Evolutionary conservation across 2,797 vertebrate genomes (phyloP), one percentile per base, ranked within the genome.

Genomic region (Benthosema pterotum): DNA sequence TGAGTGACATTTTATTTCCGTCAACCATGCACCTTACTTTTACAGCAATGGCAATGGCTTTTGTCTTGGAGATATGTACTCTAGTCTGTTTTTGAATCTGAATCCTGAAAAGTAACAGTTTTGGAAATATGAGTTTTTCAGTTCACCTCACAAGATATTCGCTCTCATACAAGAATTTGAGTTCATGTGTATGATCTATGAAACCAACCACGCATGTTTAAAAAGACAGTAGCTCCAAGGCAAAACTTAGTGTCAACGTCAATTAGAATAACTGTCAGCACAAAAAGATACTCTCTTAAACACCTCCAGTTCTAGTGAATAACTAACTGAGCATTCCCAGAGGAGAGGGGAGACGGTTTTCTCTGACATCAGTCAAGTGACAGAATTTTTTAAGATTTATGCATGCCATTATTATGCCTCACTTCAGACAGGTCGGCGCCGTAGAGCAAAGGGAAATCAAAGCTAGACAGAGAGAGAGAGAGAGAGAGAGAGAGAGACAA

Each of bases 361-460:
- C 57, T 38, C 32, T 38, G 32, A 11, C 32, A 38, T 11, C 7
- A 38, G 32, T 17, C 13, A 14, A 38, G 45, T 82, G 75, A 76
- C 67, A 78, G 66, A 74, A 76, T 58, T 78, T 72, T 78, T 67
- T 51, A 63, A 73, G 15, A 65, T 74, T 52, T 46, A 57, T 38
- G 8, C 11, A 9, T 38, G 74, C 73, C 42, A 52, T 54, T 70
- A n/a, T 46, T 67, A n/a, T 19, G 62, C 69, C 45, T 38, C 32
- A 9, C 8, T 38, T 38, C 32, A 32, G 32, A 32, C 32, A 9
- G 7, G 32, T 32, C 32, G 11, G 32, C 28, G 28, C 3, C 28
- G 1, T 8, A 38, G 32, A 9, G 32, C 5, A 9, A 38, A 1
- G 32, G 32, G 32, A 38, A 38, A 11, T 11, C 32, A 38, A 38